Percentiles rank a stretch among this genome's conserved stretches.
Evolutionary conservation across 2,113 vertebrate genomes (phyloP).

Genomic region (Leucopsar rothschildi): DNA sequence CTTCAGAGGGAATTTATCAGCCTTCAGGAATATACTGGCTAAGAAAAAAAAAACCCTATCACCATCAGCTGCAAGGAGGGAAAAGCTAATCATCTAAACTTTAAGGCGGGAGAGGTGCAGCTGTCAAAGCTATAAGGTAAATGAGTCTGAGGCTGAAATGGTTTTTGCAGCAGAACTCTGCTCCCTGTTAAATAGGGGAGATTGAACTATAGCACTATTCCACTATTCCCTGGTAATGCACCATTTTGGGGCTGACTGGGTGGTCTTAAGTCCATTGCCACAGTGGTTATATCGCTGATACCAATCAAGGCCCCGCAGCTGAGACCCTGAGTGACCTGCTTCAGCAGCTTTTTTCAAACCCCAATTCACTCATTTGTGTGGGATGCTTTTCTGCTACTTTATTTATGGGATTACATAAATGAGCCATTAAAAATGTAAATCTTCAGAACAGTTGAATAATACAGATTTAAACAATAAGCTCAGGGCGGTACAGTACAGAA

Average conservation of each 20-base stretch:
- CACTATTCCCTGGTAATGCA: conserved; percentile 76
- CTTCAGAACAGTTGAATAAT: conserved; percentile 84
- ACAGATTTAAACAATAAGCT: conserved; percentile 82
- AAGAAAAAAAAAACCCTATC: conserved; percentile 26
- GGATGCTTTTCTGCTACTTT: conserved; percentile 82
- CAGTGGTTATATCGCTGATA: conserved; percentile 78
- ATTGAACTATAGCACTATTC: conserved; percentile 79
- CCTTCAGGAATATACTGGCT: conserved; percentile 73
- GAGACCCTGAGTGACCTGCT: conserved; percentile 83
- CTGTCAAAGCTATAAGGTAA: conserved; percentile 82
- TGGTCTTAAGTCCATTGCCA: conserved; percentile 87
- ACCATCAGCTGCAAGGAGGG: conserved; percentile 72
- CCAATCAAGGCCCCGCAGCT: conserved; percentile 84
- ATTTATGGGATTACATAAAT: conserved; percentile 91
- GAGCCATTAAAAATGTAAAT: conserved; percentile 91
- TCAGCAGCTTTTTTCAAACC: conserved; percentile 77
- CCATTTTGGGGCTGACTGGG: conserved; percentile 83
- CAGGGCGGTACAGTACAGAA: conserved; percentile 76
- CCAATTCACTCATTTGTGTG: conserved; percentile 81
- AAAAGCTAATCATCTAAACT: conserved; percentile 74
- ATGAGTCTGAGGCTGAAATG: conserved; percentile 75
- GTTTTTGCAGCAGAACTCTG: conserved; percentile 74
- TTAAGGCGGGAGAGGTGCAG: conserved; percentile 75
- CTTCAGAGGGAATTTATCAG: conserved; percentile 71
- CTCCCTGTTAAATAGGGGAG: conserved; percentile 75